phyloP scores from a whole-genome alignment of 2,113 vertebrate genomes.

The Ptilorrhoa leucosticta region DNA sequence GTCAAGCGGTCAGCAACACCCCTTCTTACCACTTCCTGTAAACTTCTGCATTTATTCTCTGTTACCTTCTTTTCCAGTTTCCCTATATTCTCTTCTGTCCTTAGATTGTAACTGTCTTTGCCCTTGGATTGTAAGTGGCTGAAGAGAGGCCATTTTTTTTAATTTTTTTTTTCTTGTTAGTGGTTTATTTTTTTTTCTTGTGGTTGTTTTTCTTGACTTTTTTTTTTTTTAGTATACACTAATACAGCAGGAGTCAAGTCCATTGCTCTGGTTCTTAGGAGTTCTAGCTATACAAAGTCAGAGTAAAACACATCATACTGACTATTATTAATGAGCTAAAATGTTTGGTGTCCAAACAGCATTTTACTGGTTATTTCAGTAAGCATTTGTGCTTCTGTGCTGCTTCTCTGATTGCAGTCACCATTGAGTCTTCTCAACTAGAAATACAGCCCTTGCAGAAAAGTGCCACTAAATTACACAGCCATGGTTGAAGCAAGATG shows the following conservation, averaged over 20 bases:
- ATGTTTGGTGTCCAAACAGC: neutral
- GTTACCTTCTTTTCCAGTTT: neutral
- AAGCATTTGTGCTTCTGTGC: neutral
- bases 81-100: neutral
- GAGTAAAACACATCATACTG: neutral
- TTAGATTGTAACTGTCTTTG: neutral
- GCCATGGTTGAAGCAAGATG: neutral
- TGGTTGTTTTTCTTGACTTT: neutral
- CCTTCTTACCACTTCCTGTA: neutral
- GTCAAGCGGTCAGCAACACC: too few relatives aligned
- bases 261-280: neutral
- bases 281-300: neutral
- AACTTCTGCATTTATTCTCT: neutral
- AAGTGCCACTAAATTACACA: rapidly evolving
- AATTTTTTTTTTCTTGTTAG: neutral
- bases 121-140: neutral
- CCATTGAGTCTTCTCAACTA: neutral
- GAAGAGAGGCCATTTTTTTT: neutral
- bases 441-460: neutral
- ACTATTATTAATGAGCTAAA: neutral
- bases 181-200: neutral
- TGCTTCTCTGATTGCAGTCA: neutral
- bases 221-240: neutral
- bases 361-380: neutral
- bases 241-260: neutral